Evolutionary conservation across 30 jellyfish, hydroid and myxozoan species (phyloP), one percentile per base, ranked within the genome.

Genomic region (Turritopsis dohrnii): DNA sequence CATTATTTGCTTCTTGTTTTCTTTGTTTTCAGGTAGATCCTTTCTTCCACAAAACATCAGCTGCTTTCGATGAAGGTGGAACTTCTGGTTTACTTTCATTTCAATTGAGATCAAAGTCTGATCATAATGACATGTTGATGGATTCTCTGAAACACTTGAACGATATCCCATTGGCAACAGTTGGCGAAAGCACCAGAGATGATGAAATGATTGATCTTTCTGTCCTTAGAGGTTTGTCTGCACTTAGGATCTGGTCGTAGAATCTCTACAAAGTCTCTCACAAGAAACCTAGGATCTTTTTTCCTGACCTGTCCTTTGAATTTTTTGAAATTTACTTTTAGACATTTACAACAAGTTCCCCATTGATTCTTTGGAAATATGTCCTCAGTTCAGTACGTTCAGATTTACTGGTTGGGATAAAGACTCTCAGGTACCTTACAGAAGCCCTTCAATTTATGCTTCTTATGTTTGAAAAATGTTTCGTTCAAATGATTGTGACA

Each of bases 31-130:
- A 92, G 97, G 96, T 87, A 25, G 97, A 92, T 66, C 97, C 97
- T 7, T 92, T 92, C 82, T 92, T 92, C 65, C 91, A 81, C 72
- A 87, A 92, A 83, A 92, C 96, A 3, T 83, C 96, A 54, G 96
- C 97, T 54, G 87, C 95, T 30, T 88, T 87, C 81, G 97, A 92
- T 54, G 97, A 92, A 71, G 97, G 96, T n/a, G 97, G 97, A 66
- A 92, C 96, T 8, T 29, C 84, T 18, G 96, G 97, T 16, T 82
- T 92, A 71, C 81, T 92, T 21, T 75, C 85, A 0, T 84, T 87
- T 72, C 89, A 92, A 54, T 65, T 92, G 30, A 83, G 23, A n/a
- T 80, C 88, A 28, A 87, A 74, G 53, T 94, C 84, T 19, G 97
- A 92, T 54, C 31, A 84, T 8, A 76, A 71, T 74, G 97, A 87